Percentiles rank a stretch among this genome's conserved stretches.
These are phyloP conservation scores for Tinea trinotella DNA, from an alignment of 2,888 invertebrate species.

Conservation along the genomic window DNA sequence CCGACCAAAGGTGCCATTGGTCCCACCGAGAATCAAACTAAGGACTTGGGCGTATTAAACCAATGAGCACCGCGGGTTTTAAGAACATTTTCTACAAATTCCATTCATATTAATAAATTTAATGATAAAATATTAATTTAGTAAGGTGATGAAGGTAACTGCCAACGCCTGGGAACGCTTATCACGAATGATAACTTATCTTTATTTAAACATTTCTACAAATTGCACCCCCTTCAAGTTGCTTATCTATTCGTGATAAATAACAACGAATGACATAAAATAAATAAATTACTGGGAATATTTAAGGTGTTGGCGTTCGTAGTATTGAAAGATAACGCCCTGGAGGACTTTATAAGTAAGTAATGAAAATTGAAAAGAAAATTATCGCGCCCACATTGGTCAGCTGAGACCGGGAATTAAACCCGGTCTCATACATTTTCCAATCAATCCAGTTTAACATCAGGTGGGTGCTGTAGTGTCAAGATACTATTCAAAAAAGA, in stretches of 20 bases:
- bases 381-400: too few species aligned
- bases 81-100: too few species aligned
- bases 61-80: too few species aligned
- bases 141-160: not conserved
- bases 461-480: too few species aligned
- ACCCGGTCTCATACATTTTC: too few species aligned
- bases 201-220: not conserved
- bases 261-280: conserved; percentile 3
- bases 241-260: conserved; percentile 7
- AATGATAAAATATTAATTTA: not conserved
- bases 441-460: too few species aligned
- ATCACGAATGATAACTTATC: conserved; percentile 2
- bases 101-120: not conserved
- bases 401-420: too few species aligned
- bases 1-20: too few species aligned
- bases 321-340: not conserved
- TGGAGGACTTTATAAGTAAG: not conserved
- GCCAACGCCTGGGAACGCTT: not conserved
- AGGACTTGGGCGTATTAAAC: too few species aligned
- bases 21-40: too few species aligned
- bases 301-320: not conserved
- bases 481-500: too few species aligned
- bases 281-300: not conserved
- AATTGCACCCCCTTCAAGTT: conserved; percentile 7
- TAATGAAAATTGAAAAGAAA: too few species aligned